Conservation (phyloP, 2,113 vertebrate genomes). For the Shinisaurus crocodilurus region DNA sequence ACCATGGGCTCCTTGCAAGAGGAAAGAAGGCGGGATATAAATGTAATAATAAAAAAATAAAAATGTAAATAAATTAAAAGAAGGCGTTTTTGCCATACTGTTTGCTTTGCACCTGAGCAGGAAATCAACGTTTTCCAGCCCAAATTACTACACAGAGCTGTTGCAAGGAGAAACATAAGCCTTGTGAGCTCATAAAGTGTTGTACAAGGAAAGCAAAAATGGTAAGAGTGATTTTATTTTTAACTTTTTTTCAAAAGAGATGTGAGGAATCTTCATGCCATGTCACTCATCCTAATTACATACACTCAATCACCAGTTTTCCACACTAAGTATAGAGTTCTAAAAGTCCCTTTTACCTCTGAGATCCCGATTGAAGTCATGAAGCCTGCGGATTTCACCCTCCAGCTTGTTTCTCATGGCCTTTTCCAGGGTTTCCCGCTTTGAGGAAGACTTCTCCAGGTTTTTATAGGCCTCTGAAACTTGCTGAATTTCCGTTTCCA, state of each 20-base stretch:
- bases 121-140: neutral
- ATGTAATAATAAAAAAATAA: too few species aligned
- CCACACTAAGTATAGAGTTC: neutral
- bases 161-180: neutral
- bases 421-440: constrained; percentile 94
- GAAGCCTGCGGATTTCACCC: constrained; percentile 94
- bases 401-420: constrained; percentile 98
- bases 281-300: neutral
- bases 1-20: neutral
- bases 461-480: constrained; percentile 98
- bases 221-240: neutral
- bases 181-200: neutral
- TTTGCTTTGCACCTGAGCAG: neutral
- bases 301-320: neutral
- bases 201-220: neutral
- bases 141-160: neutral
- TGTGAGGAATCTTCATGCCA: neutral
- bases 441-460: constrained; percentile 95
- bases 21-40: neutral
- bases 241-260: too few species aligned
- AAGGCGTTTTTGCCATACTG: neutral
- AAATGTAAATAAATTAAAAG: neutral
- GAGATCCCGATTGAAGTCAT: constrained; percentile 98
- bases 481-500: constrained; percentile 97
- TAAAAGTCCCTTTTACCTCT: constrained; percentile 88